Evolutionary conservation across 2,888 invertebrate species (phyloP).

Genomic region (Mythimna albipuncta): DNA sequence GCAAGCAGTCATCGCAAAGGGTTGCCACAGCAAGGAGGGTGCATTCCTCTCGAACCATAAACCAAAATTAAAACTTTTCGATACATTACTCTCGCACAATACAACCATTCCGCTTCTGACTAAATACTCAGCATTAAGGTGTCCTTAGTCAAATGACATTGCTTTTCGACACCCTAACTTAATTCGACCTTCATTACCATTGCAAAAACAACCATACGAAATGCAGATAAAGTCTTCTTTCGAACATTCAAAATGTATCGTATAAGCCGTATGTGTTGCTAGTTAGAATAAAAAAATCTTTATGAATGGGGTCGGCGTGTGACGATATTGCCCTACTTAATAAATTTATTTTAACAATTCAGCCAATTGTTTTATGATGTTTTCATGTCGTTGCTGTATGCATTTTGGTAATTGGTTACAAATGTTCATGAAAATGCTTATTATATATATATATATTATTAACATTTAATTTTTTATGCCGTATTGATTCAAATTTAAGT

Average conservation of each 20-base stretch:
- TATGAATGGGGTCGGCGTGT: conserved; percentile 85
- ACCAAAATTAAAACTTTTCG: conserved; percentile 90
- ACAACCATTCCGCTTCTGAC: conserved; percentile 83
- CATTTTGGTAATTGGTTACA: conserved; percentile 8
- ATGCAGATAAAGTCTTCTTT: conserved; percentile 45
- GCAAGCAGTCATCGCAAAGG: conserved; percentile 64
- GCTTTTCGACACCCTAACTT: conserved; percentile 62
- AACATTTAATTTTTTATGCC: background rate
- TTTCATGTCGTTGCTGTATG: conserved; percentile 44
- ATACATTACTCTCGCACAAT: conserved; percentile 89
- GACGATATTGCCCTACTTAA: conserved; percentile 81
- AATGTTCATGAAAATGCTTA: background rate
- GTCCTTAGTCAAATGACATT: conserved; percentile 87
- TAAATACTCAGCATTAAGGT: conserved; percentile 89
- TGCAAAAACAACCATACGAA: conserved; percentile 56
- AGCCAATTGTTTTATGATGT: conserved; percentile 82
- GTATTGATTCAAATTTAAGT: background rate
- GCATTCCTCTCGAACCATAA: conserved; percentile 84
- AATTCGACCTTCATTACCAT: conserved; percentile 30
- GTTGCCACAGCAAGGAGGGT: conserved; percentile 64
- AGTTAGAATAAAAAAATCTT: conserved; percentile 77
- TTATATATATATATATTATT: no score
- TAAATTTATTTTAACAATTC: conserved; percentile 83
- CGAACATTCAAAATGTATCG: background rate
- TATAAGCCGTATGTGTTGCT: conserved; percentile 48